Evolutionary conservation across 2,888 invertebrate genomes (phyloP).

Genomic region (Eilema depressum): DNA sequence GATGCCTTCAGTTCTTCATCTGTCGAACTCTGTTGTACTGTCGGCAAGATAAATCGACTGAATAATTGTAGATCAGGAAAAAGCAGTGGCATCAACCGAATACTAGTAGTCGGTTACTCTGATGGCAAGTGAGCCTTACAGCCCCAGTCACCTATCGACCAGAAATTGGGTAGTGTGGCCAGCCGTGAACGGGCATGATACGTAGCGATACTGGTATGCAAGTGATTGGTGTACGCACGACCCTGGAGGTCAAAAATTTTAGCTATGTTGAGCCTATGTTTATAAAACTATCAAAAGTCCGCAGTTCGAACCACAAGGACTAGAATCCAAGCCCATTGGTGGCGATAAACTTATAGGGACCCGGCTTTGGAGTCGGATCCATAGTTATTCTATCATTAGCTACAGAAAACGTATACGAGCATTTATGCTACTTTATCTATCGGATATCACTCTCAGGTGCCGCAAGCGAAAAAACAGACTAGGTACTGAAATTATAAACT

Average conservation of each 20-base stretch:
- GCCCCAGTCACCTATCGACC: not conserved
- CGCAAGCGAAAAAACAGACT: too few species aligned
- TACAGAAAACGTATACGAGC: too few species aligned
- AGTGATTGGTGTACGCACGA: not conserved
- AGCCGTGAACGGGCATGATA: not conserved
- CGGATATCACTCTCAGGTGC: too few species aligned
- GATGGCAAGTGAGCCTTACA: not conserved
- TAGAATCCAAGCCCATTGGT: not conserved
- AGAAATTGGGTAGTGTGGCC: not conserved
- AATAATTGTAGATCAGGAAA: not conserved
- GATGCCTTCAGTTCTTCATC: not conserved
- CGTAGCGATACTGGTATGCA: too few species aligned
- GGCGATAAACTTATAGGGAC: not conserved
- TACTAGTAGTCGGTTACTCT: not conserved
- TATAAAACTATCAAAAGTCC: not conserved
- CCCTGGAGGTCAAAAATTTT: not conserved
- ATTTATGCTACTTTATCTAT: too few species aligned
- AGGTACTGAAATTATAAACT: too few species aligned
- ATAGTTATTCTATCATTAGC: too few species aligned
- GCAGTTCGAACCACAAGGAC: not conserved
- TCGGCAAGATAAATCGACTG: not conserved
- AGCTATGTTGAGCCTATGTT: not conserved
- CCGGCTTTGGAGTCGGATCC: not conserved
- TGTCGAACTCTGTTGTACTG: too few species aligned
- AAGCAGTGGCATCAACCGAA: not conserved